These are phyloP conservation scores for Labia minor DNA, from an alignment of 2,888 invertebrate species.

Conservation along the genomic window DNA sequence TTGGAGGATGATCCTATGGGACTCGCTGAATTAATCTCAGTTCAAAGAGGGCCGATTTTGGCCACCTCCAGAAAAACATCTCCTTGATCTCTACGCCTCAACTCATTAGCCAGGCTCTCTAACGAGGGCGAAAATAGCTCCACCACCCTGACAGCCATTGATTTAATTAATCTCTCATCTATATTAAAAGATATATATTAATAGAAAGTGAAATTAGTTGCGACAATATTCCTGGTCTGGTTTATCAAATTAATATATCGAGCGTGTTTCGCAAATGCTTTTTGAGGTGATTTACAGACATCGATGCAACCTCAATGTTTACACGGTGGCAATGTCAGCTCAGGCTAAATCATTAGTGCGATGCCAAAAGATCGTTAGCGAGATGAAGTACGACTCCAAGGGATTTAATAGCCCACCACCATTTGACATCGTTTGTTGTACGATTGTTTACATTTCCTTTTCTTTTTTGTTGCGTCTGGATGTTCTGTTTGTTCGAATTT, in stretches of 20 bases:
- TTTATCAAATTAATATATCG: constrained; percentile 7
- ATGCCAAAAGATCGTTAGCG: constrained; percentile 2
- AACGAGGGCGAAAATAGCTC: background rate
- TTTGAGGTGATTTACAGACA: background rate
- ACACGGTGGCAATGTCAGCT: constrained; percentile 8
- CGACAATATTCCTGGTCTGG: background rate
- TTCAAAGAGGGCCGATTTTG: background rate
- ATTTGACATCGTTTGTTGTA: constrained; percentile 2
- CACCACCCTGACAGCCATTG: background rate
- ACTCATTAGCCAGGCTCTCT: background rate
- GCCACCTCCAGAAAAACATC: background rate
- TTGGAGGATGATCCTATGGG: background rate
- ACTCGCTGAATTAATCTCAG: constrained; percentile 9
- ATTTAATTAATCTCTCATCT: constrained; percentile 1
- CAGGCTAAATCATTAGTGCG: background rate
- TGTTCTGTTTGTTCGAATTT: constrained; percentile 4
- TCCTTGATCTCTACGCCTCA: background rate
- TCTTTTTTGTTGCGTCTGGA: background rate
- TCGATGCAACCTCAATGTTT: background rate
- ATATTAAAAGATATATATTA: background rate
- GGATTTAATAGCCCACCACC: background rate
- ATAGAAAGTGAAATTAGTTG: background rate
- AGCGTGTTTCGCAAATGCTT: background rate
- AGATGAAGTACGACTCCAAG: background rate
- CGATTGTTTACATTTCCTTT: background rate